A percentile compares a stretch with the other conserved stretches of the same genome.
Evolutionary conservation across 1,140 invertebrate genomes (phyloP).

Genomic region (Pentalonia nigronervosa): DNA sequence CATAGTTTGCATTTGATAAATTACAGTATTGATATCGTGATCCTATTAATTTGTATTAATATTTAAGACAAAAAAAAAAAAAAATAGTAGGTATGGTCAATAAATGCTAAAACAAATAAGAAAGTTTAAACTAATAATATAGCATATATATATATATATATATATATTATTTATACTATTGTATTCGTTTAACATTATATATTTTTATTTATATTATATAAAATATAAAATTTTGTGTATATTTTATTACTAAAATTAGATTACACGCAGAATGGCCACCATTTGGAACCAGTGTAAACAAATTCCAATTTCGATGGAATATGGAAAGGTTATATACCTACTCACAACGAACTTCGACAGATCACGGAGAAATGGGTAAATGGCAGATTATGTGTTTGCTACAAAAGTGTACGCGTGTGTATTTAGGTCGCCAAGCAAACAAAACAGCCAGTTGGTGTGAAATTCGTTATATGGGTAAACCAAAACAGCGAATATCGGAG

Average conservation of each 20-base stretch:
- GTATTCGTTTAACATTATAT: neutral
- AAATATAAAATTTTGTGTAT: neutral
- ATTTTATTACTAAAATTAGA: neutral
- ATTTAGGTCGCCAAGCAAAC: neutral
- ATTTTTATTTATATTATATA: neutral
- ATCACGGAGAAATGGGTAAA: neutral
- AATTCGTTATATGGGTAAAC: slow-evolving; percentile 19
- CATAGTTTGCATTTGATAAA: too few relatives aligned
- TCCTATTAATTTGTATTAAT: too few relatives aligned
- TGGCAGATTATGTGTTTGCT: neutral
- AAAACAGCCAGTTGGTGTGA: neutral
- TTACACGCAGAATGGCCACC: neutral
- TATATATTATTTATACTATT: neutral
- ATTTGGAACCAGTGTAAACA: neutral
- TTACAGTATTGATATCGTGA: too few relatives aligned
- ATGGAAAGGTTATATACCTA: neutral
- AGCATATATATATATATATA: neutral
- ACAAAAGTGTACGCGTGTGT: neutral
- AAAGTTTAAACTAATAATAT: neutral
- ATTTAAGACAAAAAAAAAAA: too few relatives aligned
- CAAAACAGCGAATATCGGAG: neutral
- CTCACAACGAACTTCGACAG: neutral
- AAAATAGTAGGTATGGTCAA: too few relatives aligned
- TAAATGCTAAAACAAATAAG: too few relatives aligned
- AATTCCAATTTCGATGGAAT: slow-evolving; percentile 2